Conservation (phyloP, 2,888 invertebrate species). For the Caenorhabditis sp. region DNA sequence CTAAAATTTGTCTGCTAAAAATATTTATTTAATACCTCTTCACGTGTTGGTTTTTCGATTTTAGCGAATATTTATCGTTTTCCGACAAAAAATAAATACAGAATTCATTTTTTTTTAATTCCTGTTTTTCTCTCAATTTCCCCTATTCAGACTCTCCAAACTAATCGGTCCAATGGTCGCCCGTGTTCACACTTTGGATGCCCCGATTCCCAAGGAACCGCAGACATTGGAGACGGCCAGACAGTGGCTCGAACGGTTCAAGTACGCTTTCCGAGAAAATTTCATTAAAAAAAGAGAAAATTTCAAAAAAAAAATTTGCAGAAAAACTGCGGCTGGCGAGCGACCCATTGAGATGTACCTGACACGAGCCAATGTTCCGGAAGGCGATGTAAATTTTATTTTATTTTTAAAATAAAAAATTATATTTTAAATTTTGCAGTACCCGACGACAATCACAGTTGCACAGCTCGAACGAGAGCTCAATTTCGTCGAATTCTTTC, state of each 20-base stretch:
- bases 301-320: constrained; percentile 34
- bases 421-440: constrained; percentile 47
- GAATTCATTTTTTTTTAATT: too few species aligned
- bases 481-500: constrained; percentile 72
- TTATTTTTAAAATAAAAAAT: neutral
- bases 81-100: too few species aligned
- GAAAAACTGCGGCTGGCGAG: constrained; percentile 61
- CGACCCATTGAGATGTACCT: constrained; percentile 65
- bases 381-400: constrained; percentile 50
- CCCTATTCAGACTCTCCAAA: constrained; percentile 85
- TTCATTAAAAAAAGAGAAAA: constrained; percentile 15
- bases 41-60: too few species aligned
- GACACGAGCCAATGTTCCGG: constrained; percentile 67
- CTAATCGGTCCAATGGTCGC: constrained; percentile 94
- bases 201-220: constrained; percentile 95
- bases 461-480: constrained; percentile 72
- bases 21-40: too few species aligned
- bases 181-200: constrained; percentile 91
- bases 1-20: too few species aligned
- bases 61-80: too few species aligned
- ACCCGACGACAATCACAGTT: constrained; percentile 66
- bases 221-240: constrained; percentile 95
- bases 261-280: constrained; percentile 13
- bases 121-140: too few species aligned
- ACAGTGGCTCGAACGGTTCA: constrained; percentile 78